Evolutionary conservation across 30 jellyfish, hydroid and myxozoan species (phyloP).

Genomic region (Cassiopea xamachana): DNA sequence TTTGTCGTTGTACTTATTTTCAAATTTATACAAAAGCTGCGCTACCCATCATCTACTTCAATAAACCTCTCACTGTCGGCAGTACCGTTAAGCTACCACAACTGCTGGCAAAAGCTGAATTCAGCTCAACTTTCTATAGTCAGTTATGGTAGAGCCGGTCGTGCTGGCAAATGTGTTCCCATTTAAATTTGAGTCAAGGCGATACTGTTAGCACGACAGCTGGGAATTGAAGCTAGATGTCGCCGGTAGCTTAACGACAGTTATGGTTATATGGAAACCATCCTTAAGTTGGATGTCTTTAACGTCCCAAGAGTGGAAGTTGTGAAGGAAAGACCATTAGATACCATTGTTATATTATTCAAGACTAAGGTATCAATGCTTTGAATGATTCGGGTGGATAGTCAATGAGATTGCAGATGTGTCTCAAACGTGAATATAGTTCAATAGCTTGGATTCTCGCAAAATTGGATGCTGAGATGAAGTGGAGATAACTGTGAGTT

Average conservation of each 20-base stretch:
- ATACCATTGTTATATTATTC: too few species aligned
- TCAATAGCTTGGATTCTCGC: too few species aligned
- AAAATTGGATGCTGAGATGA: too few species aligned
- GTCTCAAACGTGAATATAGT: too few species aligned
- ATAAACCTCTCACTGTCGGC: constrained; percentile 28
- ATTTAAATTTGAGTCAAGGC: neutral
- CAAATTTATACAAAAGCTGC: too few species aligned
- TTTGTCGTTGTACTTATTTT: too few species aligned
- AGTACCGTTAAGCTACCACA: constrained; percentile 10
- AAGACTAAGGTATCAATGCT: too few species aligned
- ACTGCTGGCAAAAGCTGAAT: constrained; percentile 37
- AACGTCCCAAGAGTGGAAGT: too few species aligned
- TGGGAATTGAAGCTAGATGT: neutral
- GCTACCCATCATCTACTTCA: neutral
- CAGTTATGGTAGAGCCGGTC: constrained; percentile 10
- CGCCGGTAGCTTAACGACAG: neutral
- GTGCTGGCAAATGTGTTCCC: neutral
- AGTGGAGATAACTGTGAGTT: too few species aligned
- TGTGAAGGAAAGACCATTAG: too few species aligned
- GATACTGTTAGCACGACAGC: neutral
- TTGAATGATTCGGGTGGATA: too few species aligned
- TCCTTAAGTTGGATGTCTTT: neutral
- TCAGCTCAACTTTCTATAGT: constrained; percentile 15
- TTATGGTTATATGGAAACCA: neutral
- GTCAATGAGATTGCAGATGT: too few species aligned